Evolutionary conservation across 2,888 invertebrate species (phyloP).

Genomic region (Leptinotarsa juncta): DNA sequence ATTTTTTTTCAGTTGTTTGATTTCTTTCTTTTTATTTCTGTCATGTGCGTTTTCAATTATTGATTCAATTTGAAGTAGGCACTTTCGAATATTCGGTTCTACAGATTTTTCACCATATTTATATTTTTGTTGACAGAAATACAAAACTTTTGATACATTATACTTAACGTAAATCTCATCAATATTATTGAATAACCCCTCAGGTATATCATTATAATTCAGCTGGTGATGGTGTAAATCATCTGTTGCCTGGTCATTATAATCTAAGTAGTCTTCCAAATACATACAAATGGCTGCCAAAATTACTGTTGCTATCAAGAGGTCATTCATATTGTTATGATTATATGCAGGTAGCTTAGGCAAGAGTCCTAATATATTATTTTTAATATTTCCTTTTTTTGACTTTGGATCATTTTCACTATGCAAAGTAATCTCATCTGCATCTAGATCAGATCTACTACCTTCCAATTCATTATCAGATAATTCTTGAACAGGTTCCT

Average conservation of each 20-base stretch:
- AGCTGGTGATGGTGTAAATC: conserved; percentile 28
- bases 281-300: conserved; percentile 32
- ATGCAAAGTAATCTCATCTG: conserved; percentile 28
- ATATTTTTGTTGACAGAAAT: conserved; percentile 33
- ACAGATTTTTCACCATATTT: conserved; percentile 28
- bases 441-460: conserved; percentile 29
- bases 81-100: conserved; percentile 29
- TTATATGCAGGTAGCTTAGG: conserved; percentile 20
- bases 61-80: conserved; percentile 27
- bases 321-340: conserved; percentile 31
- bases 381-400: conserved; percentile 7
- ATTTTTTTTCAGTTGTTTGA: conserved; percentile 21
- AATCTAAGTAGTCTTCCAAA: conserved; percentile 28
- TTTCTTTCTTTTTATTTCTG: conserved; percentile 18
- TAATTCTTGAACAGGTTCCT: conserved; percentile 35
- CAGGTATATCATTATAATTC: conserved; percentile 12
- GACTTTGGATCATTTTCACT: conserved; percentile 21
- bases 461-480: conserved; percentile 34
- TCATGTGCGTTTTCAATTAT: conserved; percentile 23
- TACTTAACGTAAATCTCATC: conserved; percentile 17
- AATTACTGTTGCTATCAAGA: conserved; percentile 31
- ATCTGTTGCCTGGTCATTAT: conserved; percentile 21
- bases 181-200: conserved; percentile 21
- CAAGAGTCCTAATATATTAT: conserved; percentile 12
- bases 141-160: conserved; percentile 30